phyloP scores from a whole-genome alignment of 2,888 invertebrate species.

The Coenonympha glycerion region DNA sequence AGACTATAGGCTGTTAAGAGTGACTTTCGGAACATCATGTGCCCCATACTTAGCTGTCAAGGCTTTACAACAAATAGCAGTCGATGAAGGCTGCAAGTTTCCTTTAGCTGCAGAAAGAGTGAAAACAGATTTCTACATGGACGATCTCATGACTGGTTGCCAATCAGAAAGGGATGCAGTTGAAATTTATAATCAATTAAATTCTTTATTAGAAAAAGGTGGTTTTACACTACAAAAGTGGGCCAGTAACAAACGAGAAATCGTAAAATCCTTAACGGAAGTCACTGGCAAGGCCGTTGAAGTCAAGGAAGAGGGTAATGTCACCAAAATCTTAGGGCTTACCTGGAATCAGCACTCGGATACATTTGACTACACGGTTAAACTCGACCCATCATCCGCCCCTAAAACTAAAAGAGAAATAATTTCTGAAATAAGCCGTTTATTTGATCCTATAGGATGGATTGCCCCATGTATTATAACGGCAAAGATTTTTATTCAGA shows the following conservation, averaged over 20 bases:
- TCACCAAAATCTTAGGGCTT: slow-evolving; percentile 13
- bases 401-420: slow-evolving; percentile 14
- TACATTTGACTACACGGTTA: slow-evolving; percentile 8
- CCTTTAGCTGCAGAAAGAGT: slow-evolving; percentile 16
- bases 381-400: not conserved
- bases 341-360: slow-evolving; percentile 2
- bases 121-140: slow-evolving; percentile 25
- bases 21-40: slow-evolving; percentile 51
- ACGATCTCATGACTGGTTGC: slow-evolving; percentile 29
- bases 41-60: slow-evolving; percentile 28
- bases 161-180: slow-evolving; percentile 22
- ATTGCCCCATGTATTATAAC: slow-evolving; percentile 19
- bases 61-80: slow-evolving; percentile 24
- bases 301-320: too few species aligned
- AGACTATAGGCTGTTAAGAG: slow-evolving; percentile 56
- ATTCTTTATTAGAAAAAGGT: slow-evolving; percentile 29
- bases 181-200: slow-evolving; percentile 27
- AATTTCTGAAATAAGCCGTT: slow-evolving; percentile 20
- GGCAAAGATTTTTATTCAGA: slow-evolving; percentile 26
- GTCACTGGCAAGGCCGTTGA: not conserved
- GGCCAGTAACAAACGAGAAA: slow-evolving; percentile 17
- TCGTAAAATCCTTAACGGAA: slow-evolving; percentile 1
- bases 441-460: slow-evolving; percentile 27
- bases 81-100: slow-evolving; percentile 12
- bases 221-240: slow-evolving; percentile 32